Evolutionary conservation across 2,113 vertebrate species (phyloP).

Genomic region (Xerus inauris): DNA sequence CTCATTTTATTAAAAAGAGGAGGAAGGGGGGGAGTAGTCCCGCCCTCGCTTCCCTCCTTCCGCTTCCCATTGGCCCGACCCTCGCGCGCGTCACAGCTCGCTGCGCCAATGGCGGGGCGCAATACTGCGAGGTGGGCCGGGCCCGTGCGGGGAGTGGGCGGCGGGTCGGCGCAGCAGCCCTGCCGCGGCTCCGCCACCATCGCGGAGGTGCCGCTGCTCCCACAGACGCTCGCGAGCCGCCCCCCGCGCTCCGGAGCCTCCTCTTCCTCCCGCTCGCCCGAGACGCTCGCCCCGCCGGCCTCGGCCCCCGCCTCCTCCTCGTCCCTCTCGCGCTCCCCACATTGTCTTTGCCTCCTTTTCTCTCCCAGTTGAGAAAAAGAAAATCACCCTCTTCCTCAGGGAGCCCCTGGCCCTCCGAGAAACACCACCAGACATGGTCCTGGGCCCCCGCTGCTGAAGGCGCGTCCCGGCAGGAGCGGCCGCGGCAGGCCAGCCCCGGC

Average conservation of each 20-base stretch:
- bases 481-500: conserved; percentile 51
- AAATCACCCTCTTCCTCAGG: conserved; percentile 58
- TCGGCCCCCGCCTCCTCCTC: conserved; percentile 38
- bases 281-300: conserved; percentile 45
- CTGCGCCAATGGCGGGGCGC: conserved; percentile 77
- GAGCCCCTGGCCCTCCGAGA: conserved; percentile 54
- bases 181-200: conserved; percentile 73
- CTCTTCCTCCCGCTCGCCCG: conserved; percentile 40
- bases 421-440: conserved; percentile 75
- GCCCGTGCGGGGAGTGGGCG: conserved; percentile 83
- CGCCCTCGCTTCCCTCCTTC: background rate
- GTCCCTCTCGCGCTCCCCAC: background rate
- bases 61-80: conserved; percentile 76
- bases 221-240: conserved; percentile 75
- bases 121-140: conserved; percentile 87
- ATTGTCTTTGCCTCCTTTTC: conserved; percentile 64
- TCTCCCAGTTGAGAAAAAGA: conserved; percentile 47
- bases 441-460: conserved; percentile 74
- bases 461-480: conserved; percentile 45
- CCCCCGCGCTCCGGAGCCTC: conserved; percentile 66
- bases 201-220: conserved; percentile 74
- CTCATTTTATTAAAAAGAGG: conserved; percentile 49
- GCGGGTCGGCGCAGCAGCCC: conserved; percentile 74
- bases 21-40: background rate
- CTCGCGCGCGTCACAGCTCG: conserved; percentile 14